Conservation (phyloP, 2,113 vertebrate species). For the Deroptyus accipitrinus region DNA sequence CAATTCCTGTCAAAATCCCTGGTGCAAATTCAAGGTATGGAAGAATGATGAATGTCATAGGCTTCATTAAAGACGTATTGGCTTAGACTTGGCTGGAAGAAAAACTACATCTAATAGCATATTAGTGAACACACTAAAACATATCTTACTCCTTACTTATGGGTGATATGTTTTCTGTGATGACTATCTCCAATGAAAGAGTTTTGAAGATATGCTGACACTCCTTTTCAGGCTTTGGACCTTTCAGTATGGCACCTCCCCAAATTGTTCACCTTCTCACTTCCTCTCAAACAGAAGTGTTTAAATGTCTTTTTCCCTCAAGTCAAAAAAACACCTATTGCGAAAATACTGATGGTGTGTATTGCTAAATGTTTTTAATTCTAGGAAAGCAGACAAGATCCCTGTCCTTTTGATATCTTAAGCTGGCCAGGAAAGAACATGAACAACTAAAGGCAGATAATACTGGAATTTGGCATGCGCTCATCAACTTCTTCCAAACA, state of each 20-base stretch:
- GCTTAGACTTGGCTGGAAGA: background rate
- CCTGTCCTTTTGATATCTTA: background rate
- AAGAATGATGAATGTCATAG: background rate
- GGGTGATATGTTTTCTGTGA: background rate
- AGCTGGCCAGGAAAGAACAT: background rate
- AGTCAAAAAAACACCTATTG: background rate
- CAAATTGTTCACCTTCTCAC: background rate
- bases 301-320: background rate
- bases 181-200: background rate
- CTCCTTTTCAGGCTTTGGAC: background rate
- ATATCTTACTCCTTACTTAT: background rate
- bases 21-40: background rate
- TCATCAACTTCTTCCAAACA: background rate
- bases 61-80: background rate
- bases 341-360: background rate
- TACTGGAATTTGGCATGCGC: background rate
- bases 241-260: background rate
- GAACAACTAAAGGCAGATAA: background rate
- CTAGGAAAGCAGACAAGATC: background rate
- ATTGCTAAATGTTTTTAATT: background rate
- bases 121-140: background rate
- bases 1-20: background rate
- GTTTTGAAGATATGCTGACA: background rate
- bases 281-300: background rate
- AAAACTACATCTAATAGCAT: background rate